Evolutionary conservation across 2,888 invertebrate species (phyloP).

Genomic region (Ormyrus pomaceus): DNA sequence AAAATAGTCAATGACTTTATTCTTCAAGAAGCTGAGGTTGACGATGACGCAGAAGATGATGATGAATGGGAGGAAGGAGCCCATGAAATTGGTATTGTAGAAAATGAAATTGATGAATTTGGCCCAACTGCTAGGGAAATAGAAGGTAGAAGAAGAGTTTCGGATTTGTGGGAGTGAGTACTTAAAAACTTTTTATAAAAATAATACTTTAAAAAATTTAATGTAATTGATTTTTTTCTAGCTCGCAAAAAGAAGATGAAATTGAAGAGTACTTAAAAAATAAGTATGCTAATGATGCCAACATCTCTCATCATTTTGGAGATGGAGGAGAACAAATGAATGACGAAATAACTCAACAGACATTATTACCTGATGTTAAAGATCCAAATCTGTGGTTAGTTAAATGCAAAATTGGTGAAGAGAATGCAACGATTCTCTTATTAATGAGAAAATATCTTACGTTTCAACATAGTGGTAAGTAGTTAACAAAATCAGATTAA

Average conservation of each 20-base stretch:
- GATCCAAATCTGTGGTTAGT: slow-evolving; percentile 83
- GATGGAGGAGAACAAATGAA: slow-evolving; percentile 74
- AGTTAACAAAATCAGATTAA: not conserved
- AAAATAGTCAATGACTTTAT: slow-evolving; percentile 48
- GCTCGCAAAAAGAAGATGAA: slow-evolving; percentile 95
- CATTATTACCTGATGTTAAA: slow-evolving; percentile 79
- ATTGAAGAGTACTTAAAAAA: slow-evolving; percentile 96
- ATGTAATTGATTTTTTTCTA: slow-evolving; percentile 58
- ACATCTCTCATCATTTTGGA: slow-evolving; percentile 48
- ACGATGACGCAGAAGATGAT: slow-evolving; percentile 53
- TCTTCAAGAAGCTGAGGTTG: slow-evolving; percentile 53
- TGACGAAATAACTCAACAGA: slow-evolving; percentile 80
- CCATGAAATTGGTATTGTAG: slow-evolving; percentile 42
- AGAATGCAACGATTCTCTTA: slow-evolving; percentile 78
- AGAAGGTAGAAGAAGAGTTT: slow-evolving; percentile 50
- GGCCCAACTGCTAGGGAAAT: slow-evolving; percentile 55
- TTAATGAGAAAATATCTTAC: slow-evolving; percentile 80
- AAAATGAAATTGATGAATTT: slow-evolving; percentile 52
- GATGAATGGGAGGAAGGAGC: slow-evolving; percentile 53
- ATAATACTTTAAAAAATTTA: not conserved
- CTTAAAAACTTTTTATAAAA: not conserved
- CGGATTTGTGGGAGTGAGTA: slow-evolving; percentile 47
- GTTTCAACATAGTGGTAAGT: slow-evolving; percentile 73
- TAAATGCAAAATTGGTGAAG: slow-evolving; percentile 80
- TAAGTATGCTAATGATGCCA: slow-evolving; percentile 94